Evolutionary conservation across 2,797 vertebrate genomes (phyloP).

Genomic region (Characodon lateralis): DNA sequence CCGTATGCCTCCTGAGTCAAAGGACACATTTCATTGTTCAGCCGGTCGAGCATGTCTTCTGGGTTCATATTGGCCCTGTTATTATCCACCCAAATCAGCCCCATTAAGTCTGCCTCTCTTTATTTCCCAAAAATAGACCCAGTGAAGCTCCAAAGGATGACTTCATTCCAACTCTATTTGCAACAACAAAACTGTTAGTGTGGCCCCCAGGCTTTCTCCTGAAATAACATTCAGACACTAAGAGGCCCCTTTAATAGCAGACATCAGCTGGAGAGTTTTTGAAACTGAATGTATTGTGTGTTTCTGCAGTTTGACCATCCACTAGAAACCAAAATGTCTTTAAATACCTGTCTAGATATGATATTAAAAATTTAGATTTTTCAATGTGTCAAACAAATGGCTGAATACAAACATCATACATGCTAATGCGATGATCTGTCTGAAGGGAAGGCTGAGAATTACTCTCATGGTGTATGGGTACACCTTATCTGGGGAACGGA

Average conservation of each 20-base stretch:
- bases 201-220: slow-evolving; percentile 52
- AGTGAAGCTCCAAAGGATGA: slow-evolving; percentile 61
- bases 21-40: slow-evolving; percentile 64
- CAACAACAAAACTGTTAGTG: slow-evolving; percentile 64
- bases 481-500: background rate
- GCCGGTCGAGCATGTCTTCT: slow-evolving; percentile 39
- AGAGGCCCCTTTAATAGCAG: slow-evolving; percentile 64
- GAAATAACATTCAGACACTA: slow-evolving; percentile 48
- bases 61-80: slow-evolving; percentile 68
- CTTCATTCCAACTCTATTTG: slow-evolving; percentile 59
- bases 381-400: slow-evolving; percentile 26
- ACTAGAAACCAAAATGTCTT: slow-evolving; percentile 39
- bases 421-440: background rate
- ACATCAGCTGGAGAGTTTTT: slow-evolving; percentile 58
- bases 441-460: background rate
- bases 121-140: slow-evolving; percentile 50
- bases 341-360: slow-evolving; percentile 29
- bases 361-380: background rate
- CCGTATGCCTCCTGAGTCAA: slow-evolving; percentile 70
- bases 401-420: background rate
- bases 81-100: slow-evolving; percentile 66
- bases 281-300: slow-evolving; percentile 50
- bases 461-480: background rate
- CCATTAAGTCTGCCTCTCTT: slow-evolving; percentile 57
- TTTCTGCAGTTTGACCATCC: slow-evolving; percentile 37